Evolutionary conservation across 2,888 invertebrate species (phyloP).

Genomic region (Parnassius orleans): DNA sequence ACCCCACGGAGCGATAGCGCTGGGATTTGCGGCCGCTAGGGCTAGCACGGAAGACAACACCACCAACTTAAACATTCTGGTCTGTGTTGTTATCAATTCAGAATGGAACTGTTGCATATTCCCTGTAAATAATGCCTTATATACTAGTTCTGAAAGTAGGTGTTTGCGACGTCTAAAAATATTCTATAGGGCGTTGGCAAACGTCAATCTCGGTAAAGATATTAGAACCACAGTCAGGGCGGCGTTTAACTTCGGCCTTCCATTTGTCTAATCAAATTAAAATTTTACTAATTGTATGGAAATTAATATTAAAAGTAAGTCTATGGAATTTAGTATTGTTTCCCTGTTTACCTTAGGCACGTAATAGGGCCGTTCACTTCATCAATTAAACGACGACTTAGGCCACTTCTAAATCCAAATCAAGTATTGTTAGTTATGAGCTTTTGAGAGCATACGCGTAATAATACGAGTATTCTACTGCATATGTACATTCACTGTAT

Average conservation of each 20-base stretch:
- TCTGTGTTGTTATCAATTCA: constrained; percentile 60
- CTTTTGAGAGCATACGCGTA: too few relatives aligned
- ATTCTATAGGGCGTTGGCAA: constrained; percentile 36
- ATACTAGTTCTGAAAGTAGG: constrained; percentile 63
- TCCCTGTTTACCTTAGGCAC: constrained; percentile 68
- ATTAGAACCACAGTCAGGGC: constrained; percentile 31
- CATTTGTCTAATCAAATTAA: constrained; percentile 9
- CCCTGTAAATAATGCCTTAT: constrained; percentile 51
- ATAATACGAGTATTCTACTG: too few relatives aligned
- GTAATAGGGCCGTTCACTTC: constrained; percentile 63
- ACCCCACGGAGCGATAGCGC: constrained; percentile 33
- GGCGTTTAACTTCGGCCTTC: constrained; percentile 9
- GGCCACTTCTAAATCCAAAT: background rate
- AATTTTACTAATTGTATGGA: constrained; percentile 6
- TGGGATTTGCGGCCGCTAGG: constrained; percentile 71
- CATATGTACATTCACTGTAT: too few relatives aligned
- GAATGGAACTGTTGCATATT: constrained; percentile 61
- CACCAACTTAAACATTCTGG: constrained; percentile 77
- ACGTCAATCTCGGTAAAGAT: constrained; percentile 36
- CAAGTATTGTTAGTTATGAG: too few relatives aligned
- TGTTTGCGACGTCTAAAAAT: constrained; percentile 47
- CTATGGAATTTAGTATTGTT: constrained; percentile 31
- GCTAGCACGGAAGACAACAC: constrained; percentile 82
- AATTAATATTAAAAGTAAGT: constrained; percentile 8
- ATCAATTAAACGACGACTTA: constrained; percentile 26